Base-by-base conservation (phyloP, 2,113 vertebrate genomes). In the Oreochromis tanganicae region DNA sequence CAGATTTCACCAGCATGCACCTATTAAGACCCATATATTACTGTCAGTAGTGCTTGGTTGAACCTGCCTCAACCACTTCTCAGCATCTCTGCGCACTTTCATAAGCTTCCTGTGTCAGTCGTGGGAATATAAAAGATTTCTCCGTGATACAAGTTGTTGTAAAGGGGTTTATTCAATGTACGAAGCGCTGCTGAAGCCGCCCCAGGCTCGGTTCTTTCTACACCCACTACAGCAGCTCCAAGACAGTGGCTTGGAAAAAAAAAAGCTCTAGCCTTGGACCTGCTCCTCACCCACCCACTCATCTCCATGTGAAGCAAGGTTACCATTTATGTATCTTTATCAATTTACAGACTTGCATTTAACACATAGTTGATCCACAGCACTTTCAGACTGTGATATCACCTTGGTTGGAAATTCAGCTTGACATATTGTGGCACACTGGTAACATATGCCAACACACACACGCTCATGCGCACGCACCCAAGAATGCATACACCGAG, bases 361-460 rank as follows among this genome's bases (percentile, higher is more conserved):
- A 86, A 94, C 89, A 89, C 32, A 7, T 61, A 63, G 52, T 84
- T 86, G 81, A 90, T 88, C 84, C 85, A 21, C n/a, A 83, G 83
- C 43, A 61, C 75, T 93, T 80, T 81, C 82, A 81, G 83, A 89
- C 84, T 38, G 16, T 34, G 80, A 68, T 87, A 82, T 93, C 80
- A 84, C 16, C 89, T 80, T 48, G 80, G 91, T 86, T 85, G 61
- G 16, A 34, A 85, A 83, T 91, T 87, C 3, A 54, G 66, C 80
- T 80, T 54, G 57, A 80, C 81, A 81, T 55, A 82, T 41, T 75
- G 57, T 83, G 81, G 68, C 82, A 75, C 85, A 43, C 17, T 78
- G 82, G 80, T 87, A 89, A 93, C 90, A 89, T 96, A 96, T 96
- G 96, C 96, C 96, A 96, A 97, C 95, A 95, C 90, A 95, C 96